Conservation (phyloP, 2,797 vertebrate genomes). For the Staurois parvus region DNA sequence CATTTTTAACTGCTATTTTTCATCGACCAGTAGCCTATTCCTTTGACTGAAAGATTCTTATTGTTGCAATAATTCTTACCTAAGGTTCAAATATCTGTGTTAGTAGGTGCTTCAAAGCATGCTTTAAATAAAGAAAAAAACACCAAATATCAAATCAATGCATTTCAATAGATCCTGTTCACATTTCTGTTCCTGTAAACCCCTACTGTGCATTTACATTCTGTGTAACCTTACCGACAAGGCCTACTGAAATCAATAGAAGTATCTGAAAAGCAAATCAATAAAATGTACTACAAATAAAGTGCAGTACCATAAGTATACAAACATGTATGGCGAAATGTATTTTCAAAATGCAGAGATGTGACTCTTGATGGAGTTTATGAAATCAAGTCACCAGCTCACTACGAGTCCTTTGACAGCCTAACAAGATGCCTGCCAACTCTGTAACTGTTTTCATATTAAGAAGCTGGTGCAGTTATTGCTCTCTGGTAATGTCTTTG, state of each 20-base stretch:
- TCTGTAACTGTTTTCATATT: slow-evolving; percentile 52
- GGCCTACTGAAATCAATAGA: too few species aligned
- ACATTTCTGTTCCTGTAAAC: not conserved
- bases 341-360: not conserved
- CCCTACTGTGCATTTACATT: not conserved
- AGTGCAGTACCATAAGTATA: not conserved
- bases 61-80: not conserved
- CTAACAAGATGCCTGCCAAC: slow-evolving; percentile 47
- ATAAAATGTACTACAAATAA: not conserved
- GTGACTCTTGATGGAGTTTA: not conserved
- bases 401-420: not conserved
- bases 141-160: not conserved
- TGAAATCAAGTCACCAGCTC: slow-evolving; percentile 31
- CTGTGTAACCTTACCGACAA: not conserved
- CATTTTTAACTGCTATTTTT: not conserved
- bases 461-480: slow-evolving; percentile 48
- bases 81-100: not conserved
- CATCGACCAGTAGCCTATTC: not conserved
- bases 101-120: not conserved
- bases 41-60: not conserved
- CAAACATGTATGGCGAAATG: not conserved
- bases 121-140: not conserved
- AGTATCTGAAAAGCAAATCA: not conserved
- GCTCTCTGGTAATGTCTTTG: slow-evolving; percentile 53
- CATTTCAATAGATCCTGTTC: not conserved